A percentile compares a stretch with the other conserved stretches of the same genome.
phyloP scores from a whole-genome alignment of 35 echinoderm and acorn worm genomes.

The Nesometra sesokonis region DNA sequence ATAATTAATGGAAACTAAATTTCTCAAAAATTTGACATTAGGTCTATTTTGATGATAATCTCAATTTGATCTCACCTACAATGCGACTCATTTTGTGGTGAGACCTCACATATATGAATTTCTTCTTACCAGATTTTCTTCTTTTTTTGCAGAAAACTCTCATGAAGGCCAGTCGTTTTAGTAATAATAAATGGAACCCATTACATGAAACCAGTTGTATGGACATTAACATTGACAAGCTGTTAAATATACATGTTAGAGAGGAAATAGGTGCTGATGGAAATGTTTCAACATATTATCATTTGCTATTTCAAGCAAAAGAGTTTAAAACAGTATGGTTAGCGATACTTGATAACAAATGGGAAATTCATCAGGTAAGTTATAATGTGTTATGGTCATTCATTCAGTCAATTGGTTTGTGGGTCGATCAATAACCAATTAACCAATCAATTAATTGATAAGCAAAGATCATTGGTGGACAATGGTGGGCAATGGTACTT shows the following conservation, averaged over 20 bases:
- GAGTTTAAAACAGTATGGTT: constrained; percentile 78
- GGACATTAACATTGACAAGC: constrained; percentile 58
- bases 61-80: no score
- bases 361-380: constrained; percentile 75
- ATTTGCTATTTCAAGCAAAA: constrained; percentile 67
- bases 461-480: no score
- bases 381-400: not conserved
- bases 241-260: constrained; percentile 69
- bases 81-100: no score
- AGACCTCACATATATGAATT: no score
- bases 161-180: not conserved
- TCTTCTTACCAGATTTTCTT: not conserved
- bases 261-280: constrained; percentile 27
- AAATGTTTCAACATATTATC: not conserved
- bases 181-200: not conserved
- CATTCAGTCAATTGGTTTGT: no score
- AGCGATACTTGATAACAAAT: constrained; percentile 37
- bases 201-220: constrained; percentile 26
- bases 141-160: not conserved
- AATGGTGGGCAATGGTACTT: no score
- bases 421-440: not conserved
- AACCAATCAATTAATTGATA: not conserved
- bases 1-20: no score
- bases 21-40: no score
- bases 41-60: no score